Percentiles rank a stretch among this genome's conserved stretches.
Evolutionary conservation across 2,888 invertebrate species (phyloP).

Genomic region (Drosophila gaucha): DNA sequence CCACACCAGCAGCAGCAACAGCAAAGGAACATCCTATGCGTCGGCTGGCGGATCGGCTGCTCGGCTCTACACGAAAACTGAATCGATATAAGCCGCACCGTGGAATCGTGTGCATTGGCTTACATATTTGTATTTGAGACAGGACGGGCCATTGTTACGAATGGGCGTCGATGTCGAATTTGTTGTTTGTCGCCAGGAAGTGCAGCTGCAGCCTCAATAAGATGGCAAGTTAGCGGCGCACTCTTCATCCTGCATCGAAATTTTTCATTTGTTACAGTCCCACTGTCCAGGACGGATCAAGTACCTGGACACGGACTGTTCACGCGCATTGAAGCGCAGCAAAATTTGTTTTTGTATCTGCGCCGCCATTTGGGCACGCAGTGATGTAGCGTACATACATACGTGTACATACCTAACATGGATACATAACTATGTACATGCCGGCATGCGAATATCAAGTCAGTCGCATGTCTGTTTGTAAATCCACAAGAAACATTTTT

Average conservation of each 20-base stretch:
- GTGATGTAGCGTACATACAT: slow-evolving; percentile 28
- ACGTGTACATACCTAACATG: slow-evolving; percentile 7
- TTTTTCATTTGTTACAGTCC: slow-evolving; percentile 73
- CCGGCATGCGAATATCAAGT: slow-evolving; percentile 1
- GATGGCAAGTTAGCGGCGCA: slow-evolving; percentile 17
- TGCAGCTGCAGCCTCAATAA: slow-evolving; percentile 19
- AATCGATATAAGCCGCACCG: slow-evolving; percentile 82
- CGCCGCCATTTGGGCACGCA: slow-evolving; percentile 30
- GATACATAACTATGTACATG: slow-evolving; percentile 7
- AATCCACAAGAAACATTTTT: slow-evolving; percentile 45
- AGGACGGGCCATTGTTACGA: slow-evolving; percentile 33
- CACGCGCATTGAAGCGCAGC: slow-evolving; percentile 48
- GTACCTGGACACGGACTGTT: slow-evolving; percentile 47
- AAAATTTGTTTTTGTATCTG: slow-evolving; percentile 66
- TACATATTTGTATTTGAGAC: slow-evolving; percentile 74
- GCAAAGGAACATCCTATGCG: slow-evolving; percentile 62
- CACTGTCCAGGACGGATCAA: slow-evolving; percentile 38
- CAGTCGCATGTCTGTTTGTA: slow-evolving; percentile 14
- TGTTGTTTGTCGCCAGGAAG: slow-evolving; percentile 75
- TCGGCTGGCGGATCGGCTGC: slow-evolving; percentile 47
- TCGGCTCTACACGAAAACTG: slow-evolving; percentile 83
- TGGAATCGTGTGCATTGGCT: slow-evolving; percentile 36
- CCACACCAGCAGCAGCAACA: slow-evolving; percentile 42
- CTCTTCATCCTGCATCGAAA: slow-evolving; percentile 64
- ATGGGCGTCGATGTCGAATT: slow-evolving; percentile 52